Conservation (phyloP, 2,888 invertebrate species). For the Portevinia maculata region DNA sequence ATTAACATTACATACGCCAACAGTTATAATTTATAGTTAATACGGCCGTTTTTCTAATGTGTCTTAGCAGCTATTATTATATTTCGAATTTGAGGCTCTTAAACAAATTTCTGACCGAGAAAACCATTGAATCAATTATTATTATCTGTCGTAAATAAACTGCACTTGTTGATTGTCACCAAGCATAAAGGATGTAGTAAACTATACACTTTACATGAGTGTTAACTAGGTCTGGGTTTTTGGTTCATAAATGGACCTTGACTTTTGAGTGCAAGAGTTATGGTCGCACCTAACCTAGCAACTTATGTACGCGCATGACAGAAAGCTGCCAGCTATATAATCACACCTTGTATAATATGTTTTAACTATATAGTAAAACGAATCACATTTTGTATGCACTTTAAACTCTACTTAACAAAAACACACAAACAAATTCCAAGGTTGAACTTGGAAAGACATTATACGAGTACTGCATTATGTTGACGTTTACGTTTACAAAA, state of each 20-base stretch:
- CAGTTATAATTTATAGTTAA: slow-evolving; percentile 15
- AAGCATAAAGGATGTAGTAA: background rate
- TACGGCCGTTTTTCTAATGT: too few relatives aligned
- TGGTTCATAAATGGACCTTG: slow-evolving; percentile 64
- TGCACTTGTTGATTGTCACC: slow-evolving; percentile 12
- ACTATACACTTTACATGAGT: slow-evolving; percentile 12
- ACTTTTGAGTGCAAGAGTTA: slow-evolving; percentile 28
- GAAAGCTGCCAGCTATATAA: slow-evolving; percentile 47
- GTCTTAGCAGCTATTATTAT: too few relatives aligned
- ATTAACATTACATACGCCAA: slow-evolving; percentile 30
- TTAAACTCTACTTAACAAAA: background rate
- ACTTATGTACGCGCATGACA: slow-evolving; percentile 30
- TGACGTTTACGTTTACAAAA: slow-evolving; percentile 3
- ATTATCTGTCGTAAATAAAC: background rate
- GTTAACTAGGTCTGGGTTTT: slow-evolving; percentile 16
- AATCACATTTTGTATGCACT: slow-evolving; percentile 1
- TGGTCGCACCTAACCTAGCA: slow-evolving; percentile 29
- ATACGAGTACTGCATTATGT: background rate
- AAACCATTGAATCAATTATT: slow-evolving; percentile 32
- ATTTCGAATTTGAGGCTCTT: slow-evolving; percentile 16
- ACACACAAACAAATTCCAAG: background rate
- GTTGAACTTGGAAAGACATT: background rate
- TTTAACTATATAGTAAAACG: background rate
- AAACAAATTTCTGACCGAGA: slow-evolving; percentile 16
- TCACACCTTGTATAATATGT: slow-evolving; percentile 5